phyloP scores from a whole-genome alignment of 2,797 vertebrate species.

The Cynopterus sphinx region DNA sequence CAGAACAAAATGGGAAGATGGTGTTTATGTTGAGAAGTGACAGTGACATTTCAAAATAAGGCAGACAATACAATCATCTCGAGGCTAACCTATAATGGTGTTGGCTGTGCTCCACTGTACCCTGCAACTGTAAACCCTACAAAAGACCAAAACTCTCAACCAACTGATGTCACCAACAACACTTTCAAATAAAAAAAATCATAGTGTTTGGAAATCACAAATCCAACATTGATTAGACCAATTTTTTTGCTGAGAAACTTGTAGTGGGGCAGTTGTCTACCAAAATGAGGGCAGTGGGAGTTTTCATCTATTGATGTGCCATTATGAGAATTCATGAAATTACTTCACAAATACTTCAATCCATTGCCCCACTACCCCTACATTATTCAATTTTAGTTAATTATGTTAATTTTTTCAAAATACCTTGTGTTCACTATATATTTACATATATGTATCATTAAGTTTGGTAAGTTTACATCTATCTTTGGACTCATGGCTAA shows the following conservation, averaged over 20 bases:
- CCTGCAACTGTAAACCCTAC: neutral
- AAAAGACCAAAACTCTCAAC: neutral
- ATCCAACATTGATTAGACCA: neutral
- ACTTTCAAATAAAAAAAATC: neutral
- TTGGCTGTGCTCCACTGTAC: neutral
- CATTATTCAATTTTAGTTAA: neutral
- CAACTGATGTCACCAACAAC: neutral
- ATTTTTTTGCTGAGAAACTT: neutral
- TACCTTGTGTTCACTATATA: neutral
- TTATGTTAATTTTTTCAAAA: neutral
- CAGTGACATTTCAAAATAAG: neutral
- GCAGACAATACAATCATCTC: neutral
- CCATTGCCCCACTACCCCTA: neutral
- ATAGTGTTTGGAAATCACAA: neutral
- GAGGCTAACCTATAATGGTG: neutral
- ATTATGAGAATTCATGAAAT: neutral
- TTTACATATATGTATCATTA: neutral
- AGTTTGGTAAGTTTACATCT: neutral
- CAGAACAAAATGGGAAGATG: neutral
- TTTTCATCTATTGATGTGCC: neutral
- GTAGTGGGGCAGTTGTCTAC: neutral
- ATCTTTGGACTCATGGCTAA: neutral
- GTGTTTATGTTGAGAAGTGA: neutral
- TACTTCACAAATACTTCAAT: neutral
- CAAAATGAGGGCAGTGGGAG: neutral